These are phyloP conservation scores for Nanorana parkeri DNA, from an alignment of 2,113 vertebrate species.

Conservation along the genomic window DNA sequence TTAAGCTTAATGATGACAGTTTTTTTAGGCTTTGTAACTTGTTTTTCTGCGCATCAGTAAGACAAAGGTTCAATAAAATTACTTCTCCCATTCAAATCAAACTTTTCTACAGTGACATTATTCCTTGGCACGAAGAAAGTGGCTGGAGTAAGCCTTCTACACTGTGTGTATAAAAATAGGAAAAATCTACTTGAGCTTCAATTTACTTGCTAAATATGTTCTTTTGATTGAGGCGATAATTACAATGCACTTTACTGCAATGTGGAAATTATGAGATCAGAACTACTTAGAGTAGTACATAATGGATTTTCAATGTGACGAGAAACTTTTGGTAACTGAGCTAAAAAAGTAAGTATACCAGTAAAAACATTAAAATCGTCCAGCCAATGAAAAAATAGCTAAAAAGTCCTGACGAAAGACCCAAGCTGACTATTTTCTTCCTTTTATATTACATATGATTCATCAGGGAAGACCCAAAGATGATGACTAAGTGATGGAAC, in stretches of 20 bases:
- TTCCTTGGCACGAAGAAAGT: constrained; percentile 12
- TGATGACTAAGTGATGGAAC: too few relatives aligned
- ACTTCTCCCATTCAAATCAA: constrained; percentile 23
- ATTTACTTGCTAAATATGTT: constrained; percentile 58
- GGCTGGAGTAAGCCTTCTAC: constrained; percentile 46
- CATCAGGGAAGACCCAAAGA: too few relatives aligned
- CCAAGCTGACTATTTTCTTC: too few relatives aligned
- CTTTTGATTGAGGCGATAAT: constrained; percentile 57
- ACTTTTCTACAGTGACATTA: constrained; percentile 47
- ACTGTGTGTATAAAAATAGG: constrained; percentile 50
- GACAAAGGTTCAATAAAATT: constrained; percentile 33
- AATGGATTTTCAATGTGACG: constrained; percentile 49
- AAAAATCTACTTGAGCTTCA: constrained; percentile 54
- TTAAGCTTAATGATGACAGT: not conserved
- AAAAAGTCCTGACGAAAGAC: not conserved
- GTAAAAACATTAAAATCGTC: constrained; percentile 2
- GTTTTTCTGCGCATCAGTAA: constrained; percentile 24
- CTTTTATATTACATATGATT: too few relatives aligned
- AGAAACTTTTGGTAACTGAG: constrained; percentile 51
- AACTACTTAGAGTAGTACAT: constrained; percentile 54
- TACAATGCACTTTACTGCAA: constrained; percentile 54
- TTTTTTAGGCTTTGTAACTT: not conserved
- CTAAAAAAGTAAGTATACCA: constrained; percentile 14
- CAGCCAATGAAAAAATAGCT: not conserved
- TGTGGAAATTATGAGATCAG: constrained; percentile 58